phyloP scores from a whole-genome alignment of 2,797 vertebrate genomes.

The Bradypodion ventrale region DNA sequence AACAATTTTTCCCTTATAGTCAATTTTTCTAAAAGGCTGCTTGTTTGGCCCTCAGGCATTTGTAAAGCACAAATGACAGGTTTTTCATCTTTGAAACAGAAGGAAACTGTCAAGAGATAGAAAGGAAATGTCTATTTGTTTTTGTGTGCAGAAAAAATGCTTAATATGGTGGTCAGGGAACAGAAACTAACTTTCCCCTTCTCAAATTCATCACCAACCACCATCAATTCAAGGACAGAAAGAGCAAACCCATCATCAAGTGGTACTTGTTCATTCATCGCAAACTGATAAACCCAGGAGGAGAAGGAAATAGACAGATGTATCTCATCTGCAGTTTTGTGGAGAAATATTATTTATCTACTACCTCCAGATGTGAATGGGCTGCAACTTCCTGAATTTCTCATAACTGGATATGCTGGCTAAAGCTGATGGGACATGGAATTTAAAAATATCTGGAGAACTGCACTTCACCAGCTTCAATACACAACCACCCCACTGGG shows the following conservation, averaged over 20 bases:
- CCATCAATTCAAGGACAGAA: slow-evolving; percentile 12
- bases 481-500: no score
- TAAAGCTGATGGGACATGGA: no score
- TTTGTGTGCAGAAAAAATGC: not conserved
- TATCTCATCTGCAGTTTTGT: not conserved
- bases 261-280: not conserved
- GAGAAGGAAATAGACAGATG: not conserved
- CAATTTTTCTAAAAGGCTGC: slow-evolving; percentile 44
- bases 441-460: no score
- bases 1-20: slow-evolving; percentile 18
- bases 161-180: not conserved
- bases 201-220: slow-evolving; percentile 1
- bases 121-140: not conserved
- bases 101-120: slow-evolving; percentile 16
- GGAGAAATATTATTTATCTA: no score
- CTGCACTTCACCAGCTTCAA: no score
- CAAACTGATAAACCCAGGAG: not conserved
- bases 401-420: no score
- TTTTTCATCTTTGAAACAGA: slow-evolving; percentile 29
- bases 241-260: not conserved
- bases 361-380: no score
- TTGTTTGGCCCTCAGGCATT: not conserved
- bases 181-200: not conserved
- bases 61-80: slow-evolving; percentile 41
- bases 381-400: no score